Conservation (phyloP, 2,888 invertebrate genomes). For the Amphipoea oculea region DNA sequence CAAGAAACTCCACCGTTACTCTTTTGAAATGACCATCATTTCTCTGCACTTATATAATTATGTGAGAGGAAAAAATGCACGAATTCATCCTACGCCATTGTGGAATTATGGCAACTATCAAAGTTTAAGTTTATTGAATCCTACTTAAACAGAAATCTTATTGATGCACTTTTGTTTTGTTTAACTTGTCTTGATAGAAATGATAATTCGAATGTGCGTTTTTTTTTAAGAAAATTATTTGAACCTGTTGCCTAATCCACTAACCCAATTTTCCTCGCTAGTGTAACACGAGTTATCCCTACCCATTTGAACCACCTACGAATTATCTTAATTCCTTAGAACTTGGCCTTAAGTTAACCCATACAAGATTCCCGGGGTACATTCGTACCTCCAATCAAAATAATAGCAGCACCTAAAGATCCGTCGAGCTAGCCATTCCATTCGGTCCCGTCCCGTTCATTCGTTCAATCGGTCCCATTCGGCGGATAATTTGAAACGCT, state of each 20-base stretch:
- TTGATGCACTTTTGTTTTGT: background rate
- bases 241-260: background rate
- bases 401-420: slow-evolving; percentile 73
- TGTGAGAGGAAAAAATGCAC: background rate
- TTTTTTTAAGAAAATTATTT: background rate
- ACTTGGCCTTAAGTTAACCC: slow-evolving; percentile 67
- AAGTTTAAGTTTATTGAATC: background rate
- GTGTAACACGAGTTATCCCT: slow-evolving; percentile 6
- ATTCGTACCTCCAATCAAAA: slow-evolving; percentile 73
- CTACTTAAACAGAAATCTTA: background rate
- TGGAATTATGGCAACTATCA: background rate
- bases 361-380: slow-evolving; percentile 67
- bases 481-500: slow-evolving; percentile 74
- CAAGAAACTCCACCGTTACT: too few relatives aligned
- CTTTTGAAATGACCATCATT: background rate
- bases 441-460: slow-evolving; percentile 73
- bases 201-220: background rate
- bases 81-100: background rate
- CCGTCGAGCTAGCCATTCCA: slow-evolving; percentile 71
- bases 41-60: too few relatives aligned
- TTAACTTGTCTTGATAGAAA: background rate
- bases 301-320: slow-evolving; percentile 20
- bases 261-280: background rate
- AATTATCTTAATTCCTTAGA: slow-evolving; percentile 47
- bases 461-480: slow-evolving; percentile 74